phyloP scores from a whole-genome alignment of 2,113 vertebrate species.

The Ranitomeya imitator region DNA sequence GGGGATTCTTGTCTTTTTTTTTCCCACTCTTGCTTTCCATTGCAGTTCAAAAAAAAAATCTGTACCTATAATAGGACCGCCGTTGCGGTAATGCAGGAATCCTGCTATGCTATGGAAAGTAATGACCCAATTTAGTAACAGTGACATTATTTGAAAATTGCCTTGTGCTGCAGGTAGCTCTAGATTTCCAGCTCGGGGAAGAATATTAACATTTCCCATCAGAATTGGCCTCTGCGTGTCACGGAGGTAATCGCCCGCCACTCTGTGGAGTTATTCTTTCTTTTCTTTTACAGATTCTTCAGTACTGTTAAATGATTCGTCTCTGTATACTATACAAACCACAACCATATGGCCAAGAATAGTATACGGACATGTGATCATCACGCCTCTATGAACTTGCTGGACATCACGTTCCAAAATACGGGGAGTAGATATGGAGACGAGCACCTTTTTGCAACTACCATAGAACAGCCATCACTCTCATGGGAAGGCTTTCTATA shows the following conservation, averaged over 20 bases:
- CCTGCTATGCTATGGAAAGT: constrained; percentile 22
- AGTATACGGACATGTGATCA: background rate
- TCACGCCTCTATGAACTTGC: too few relatives aligned
- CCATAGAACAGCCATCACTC: too few relatives aligned
- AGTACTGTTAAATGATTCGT: background rate
- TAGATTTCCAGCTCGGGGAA: background rate
- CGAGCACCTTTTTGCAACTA: too few relatives aligned
- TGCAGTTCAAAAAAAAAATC: background rate
- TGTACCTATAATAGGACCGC: constrained; percentile 36
- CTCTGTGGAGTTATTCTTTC: background rate
- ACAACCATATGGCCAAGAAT: background rate
- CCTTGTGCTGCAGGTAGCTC: constrained; percentile 21
- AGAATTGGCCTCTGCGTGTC: background rate
- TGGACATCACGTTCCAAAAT: background rate
- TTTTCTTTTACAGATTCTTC: background rate
- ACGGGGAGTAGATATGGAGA: background rate
- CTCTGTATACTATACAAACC: background rate
- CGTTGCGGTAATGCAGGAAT: constrained; percentile 2
- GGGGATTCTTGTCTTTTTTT: constrained; percentile 25
- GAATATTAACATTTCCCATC: constrained; percentile 34
- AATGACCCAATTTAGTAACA: constrained; percentile 50
- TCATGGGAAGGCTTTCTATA: too few relatives aligned
- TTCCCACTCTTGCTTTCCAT: background rate
- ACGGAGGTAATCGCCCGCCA: background rate
- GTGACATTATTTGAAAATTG: constrained; percentile 40